Evolutionary conservation across 2,888 invertebrate species (phyloP), one percentile per base, ranked within the genome.

Genomic region (Itoplectis maculator): DNA sequence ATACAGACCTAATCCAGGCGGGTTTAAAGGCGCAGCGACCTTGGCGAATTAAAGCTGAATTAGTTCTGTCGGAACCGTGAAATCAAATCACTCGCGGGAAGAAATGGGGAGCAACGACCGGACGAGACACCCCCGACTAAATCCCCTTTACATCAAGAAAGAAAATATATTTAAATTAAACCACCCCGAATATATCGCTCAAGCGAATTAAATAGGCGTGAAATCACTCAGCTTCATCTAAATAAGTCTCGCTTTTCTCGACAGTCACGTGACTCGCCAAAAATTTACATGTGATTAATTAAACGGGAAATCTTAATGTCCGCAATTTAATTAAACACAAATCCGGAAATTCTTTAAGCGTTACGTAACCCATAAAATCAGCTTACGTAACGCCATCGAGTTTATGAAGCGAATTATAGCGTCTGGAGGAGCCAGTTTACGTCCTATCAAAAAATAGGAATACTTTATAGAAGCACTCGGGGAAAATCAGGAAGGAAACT

Each of bases 11-110:
- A 70, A 54, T 54, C 70, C 54, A 54, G 54, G 20, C 23, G 15
- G 70, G 70, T 56, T 70, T 70, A 56, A 49, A 70, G 54, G 54
- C n/a, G 23, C 42, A 56, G 56, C 56, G 56, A 70, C 56, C 49
- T 56, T 42, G 42, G 54, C 23, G 54, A 54, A 69, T 54, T 69
- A 23, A 70, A 70, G 42, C 40, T 59, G 59, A 77, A 68, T 68
- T 59, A 68, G 47, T 23, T 61, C 37, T 2, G 23, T 49, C 37
- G 59, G 29, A 47, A n/a, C 18, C 70, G 42, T 45, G 42, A 15
- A 56, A 42, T 56, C 70, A 56, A 70, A 70, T 42, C 42, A 70
- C 56, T 63, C 23, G 56, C 13, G 20, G 49, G 9, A 59, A 47
- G 18, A 40, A 51, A 54, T 51, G 11, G 69, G 20, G 45, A 6